Conservation (phyloP, 2,113 vertebrate species). For the Campylorhamphus procurvoides region DNA sequence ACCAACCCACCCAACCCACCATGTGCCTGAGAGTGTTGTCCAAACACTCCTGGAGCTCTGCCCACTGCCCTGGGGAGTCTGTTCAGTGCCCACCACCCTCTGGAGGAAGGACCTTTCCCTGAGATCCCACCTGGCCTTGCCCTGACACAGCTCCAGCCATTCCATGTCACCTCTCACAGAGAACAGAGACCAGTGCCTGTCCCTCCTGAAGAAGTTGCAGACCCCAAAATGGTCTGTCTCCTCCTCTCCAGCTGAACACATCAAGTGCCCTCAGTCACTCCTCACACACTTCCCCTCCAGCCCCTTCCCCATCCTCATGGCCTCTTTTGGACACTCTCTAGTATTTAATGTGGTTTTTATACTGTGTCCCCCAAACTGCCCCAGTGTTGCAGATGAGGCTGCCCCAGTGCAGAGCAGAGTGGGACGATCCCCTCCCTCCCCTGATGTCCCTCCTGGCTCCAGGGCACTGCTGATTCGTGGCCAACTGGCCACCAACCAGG, state of each 20-base stretch:
- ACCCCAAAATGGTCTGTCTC: not conserved
- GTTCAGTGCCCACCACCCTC: not conserved
- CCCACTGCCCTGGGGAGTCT: not conserved
- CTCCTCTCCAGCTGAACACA: not conserved
- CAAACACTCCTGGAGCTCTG: not conserved
- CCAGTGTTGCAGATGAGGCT: not conserved
- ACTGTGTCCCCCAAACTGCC: not conserved
- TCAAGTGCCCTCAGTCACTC: not conserved
- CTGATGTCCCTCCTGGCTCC: not conserved
- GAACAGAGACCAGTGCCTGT: not conserved
- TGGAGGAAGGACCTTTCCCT: not conserved
- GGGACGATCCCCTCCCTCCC: not conserved
- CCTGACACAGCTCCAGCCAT: not conserved
- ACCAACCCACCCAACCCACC: not conserved
- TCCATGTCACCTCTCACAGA: not conserved
- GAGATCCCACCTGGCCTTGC: not conserved
- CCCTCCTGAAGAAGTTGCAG: not conserved
- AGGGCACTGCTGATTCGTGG: not conserved
- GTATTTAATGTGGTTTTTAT: not conserved
- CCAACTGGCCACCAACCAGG: not conserved
- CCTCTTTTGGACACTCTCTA: not conserved
- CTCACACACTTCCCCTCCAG: not conserved
- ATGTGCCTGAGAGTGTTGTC: rapidly evolving
- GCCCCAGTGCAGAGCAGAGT: not conserved
- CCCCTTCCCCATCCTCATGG: not conserved